Evolutionary conservation across 1,140 invertebrate genomes (phyloP).

Genomic region (Hirudo medicinalis): DNA sequence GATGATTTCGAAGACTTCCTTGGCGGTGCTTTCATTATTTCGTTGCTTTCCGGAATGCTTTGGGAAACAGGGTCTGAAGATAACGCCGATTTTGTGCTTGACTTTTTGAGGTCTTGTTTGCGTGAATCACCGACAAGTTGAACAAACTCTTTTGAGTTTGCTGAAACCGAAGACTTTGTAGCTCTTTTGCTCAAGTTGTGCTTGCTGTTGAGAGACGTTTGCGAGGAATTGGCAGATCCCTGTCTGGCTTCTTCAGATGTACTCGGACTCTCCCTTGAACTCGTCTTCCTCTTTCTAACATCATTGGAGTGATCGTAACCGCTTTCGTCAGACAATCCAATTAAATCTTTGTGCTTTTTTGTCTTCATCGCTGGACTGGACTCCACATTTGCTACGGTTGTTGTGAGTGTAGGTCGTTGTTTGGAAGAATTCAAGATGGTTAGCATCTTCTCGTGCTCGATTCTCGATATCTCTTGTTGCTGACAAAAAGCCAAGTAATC

Average conservation of each 20-base stretch:
- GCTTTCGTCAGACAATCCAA: not conserved
- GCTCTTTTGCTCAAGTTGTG: not conserved
- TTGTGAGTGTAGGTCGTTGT: not conserved
- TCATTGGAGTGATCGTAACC: not conserved
- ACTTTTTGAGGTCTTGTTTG: not conserved
- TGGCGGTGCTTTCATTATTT: not conserved
- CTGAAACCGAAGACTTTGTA: too few species aligned
- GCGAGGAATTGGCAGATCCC: constrained; percentile 3
- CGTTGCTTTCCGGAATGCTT: not conserved
- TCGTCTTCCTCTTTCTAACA: not conserved
- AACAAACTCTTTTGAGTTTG: not conserved
- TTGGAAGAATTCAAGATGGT: not conserved
- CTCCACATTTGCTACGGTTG: not conserved
- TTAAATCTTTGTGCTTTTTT: not conserved
- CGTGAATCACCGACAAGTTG: not conserved
- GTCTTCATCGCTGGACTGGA: not conserved
- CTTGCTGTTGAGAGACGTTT: constrained; percentile 8
- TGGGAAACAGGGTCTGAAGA: too few species aligned
- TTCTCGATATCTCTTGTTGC: too few species aligned
- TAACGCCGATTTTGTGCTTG: too few species aligned
- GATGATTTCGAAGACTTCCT: not conserved
- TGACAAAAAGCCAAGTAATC: not conserved
- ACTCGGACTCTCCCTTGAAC: not conserved
- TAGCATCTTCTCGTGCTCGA: too few species aligned
- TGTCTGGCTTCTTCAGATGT: constrained; percentile 6